Base-by-base conservation (phyloP, 2,888 invertebrate species). In the Orthonevra nobilis region DNA sequence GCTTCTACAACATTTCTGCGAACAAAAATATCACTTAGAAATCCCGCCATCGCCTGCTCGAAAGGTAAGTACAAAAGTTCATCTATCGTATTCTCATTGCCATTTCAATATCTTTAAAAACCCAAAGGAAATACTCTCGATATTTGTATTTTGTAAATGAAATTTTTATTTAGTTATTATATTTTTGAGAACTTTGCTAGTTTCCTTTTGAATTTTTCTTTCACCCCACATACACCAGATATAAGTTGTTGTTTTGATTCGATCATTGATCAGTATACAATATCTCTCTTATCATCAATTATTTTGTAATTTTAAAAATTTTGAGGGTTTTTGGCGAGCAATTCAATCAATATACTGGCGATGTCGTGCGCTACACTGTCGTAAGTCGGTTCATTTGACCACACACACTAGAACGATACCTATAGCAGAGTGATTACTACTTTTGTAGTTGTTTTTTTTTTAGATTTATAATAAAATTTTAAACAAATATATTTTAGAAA, bases 11-110 rank as follows among this genome's bases (percentile, higher is more conserved):
- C 90, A 90, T 82, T 90, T 92, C 82, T 95, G 95, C 86, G 91
- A 91, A 83, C 91, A 92, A 84, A 93, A 93, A 86, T 90, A 92
- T 86, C 95, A 95, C 88, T 90, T 95, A 83, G 92, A 93, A 85
- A 92, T 93, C 61, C 92, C 93, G 30, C 91, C 92, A 38, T 90
- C 91, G 82, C 92, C 91, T 42, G 90, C 91, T 83, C 86, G 87
- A 82, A 93, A 92, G 92, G 93, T 87, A 86, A 86, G 85, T 17
- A 26, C 12, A 42, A 12, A 64, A n/a, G 15, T 15, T 42, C 66
- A n/a, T n/a, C n/a, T n/a, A n/a, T n/a, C n/a, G n/a, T n/a, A n/a
- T n/a, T n/a, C n/a, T n/a, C 28, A 6, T 3, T 19, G 44, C 34
- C 23, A 34, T 12, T 38, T 38, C 14, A 58, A 64, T 64, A 64